Evolutionary conservation across 64 coral and sea anemone genomes (phyloP), one percentile per base, ranked within the genome.

Genomic region (Pocillopora damicornis): DNA sequence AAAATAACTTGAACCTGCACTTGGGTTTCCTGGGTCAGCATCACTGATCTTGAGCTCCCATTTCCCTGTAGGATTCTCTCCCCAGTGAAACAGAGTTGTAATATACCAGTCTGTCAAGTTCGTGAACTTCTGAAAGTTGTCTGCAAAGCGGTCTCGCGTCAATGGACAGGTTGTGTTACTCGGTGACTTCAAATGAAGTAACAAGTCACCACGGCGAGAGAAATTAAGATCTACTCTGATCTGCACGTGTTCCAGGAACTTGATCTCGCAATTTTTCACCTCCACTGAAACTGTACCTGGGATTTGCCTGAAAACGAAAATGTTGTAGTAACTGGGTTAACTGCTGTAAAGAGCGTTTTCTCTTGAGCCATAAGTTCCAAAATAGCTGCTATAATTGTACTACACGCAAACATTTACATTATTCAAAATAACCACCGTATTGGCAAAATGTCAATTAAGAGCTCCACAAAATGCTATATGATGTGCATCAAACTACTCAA

Each of bases 51-150:
- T 63, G 12, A 63, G 61, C 61, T 63, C 61, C 61, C 61, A 63
- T 63, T 63, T 63, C 16, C 61, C 61, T 63, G 16, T 4, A 17
- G 61, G 61, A 63, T 17, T 63, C 61, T 63, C 61, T 63, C 61
- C 61, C 61, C 61, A 63, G 61, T 63, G 11, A 63, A 63, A 63
- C 10, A 73, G 25, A 73, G 68, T 45, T 45, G 86, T 76, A 26
- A 88, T 76, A 63, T 35, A 2, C 86, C 86, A 88, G 73, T 88
- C 37, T 88, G 86, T 88, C 59, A 88, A 74, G 30, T 76, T 88
- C 76, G 15, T 88, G 23, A 11, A 15, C 60, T 58, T n/a, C n/a
- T 17, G 13, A 0, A 26, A 25, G 45, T 87, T 63, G 73, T 88
- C 86, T 14, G 62, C 14, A n/a, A 15, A 76, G 1, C 86, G 51